Evolutionary conservation across 1,140 invertebrate species (phyloP).

Genomic region (Leptopilina clavipes): DNA sequence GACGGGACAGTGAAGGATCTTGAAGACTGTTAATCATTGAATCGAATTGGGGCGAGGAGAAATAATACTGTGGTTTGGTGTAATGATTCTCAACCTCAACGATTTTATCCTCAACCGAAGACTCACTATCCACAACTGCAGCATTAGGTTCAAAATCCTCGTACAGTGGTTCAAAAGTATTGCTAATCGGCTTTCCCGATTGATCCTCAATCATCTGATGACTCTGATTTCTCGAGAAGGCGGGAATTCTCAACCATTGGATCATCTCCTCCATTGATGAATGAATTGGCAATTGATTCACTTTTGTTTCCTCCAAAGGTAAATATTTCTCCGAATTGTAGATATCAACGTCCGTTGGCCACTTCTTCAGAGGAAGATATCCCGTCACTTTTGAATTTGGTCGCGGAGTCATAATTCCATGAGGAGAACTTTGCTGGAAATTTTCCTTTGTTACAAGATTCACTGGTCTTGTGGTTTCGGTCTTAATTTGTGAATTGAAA

Average conservation of each 20-base stretch:
- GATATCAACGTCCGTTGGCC: slow-evolving; percentile 63
- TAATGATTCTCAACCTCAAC: not conserved
- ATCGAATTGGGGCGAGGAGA: not conserved
- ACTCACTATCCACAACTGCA: slow-evolving; percentile 41
- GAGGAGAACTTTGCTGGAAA: not conserved
- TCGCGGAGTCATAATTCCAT: not conserved
- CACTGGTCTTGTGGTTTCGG: not conserved
- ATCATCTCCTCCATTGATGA: slow-evolving; percentile 56
- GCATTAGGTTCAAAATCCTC: slow-evolving; percentile 56
- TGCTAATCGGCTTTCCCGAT: slow-evolving; percentile 40
- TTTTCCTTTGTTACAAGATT: slow-evolving; percentile 8
- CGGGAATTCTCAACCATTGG: slow-evolving; percentile 65
- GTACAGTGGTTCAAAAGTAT: slow-evolving; percentile 53
- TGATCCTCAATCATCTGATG: slow-evolving; percentile 39
- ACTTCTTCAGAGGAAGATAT: slow-evolving; percentile 59
- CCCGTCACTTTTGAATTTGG: not conserved
- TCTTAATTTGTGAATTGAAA: not conserved
- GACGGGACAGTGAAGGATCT: not conserved
- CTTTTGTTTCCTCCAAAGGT: slow-evolving; percentile 43
- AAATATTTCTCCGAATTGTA: slow-evolving; percentile 69
- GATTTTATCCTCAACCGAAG: not conserved
- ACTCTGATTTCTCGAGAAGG: slow-evolving; percentile 50
- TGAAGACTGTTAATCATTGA: slow-evolving; percentile 1
- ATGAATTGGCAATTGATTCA: slow-evolving; percentile 39
- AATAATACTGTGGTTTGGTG: slow-evolving; percentile 4